Evolutionary conservation across 2,113 vertebrate species (phyloP), one percentile per base, ranked within the genome.

Genomic region (Entelurus aequoreus): DNA sequence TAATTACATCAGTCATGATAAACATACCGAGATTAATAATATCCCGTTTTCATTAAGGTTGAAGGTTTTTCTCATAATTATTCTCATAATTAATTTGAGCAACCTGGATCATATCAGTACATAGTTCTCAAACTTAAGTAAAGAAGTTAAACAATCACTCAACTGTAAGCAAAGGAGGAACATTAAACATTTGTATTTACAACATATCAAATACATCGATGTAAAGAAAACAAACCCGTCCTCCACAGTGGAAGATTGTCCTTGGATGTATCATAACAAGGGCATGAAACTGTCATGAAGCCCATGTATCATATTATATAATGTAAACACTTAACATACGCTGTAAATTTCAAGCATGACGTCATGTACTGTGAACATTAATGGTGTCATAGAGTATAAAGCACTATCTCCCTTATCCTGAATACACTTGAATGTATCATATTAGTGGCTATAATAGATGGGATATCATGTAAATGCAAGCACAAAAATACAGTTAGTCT

Each of bases 271-370:
- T 4, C 15, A 40, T 12, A 44, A 62, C 35, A 75, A 10, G 53
- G 46, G 38, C 35, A 71, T 60, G 65, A 6, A 74, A 46, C 16
- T 54, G 40, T 44, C 36, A 37, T 7, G 9, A 19, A 63, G 60
- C 8, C 10, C n/a, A 54, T 48, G 15, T 21, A 60, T 61, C 16
- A 61, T 14, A 66, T 51, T 44, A 62, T 15, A 21, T n/a, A 28
- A 28, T 28, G 28, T 28, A 46, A 60, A n/a, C 6, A 57, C 5
- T 49, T 16, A 21, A 49, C 35, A 35, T 4, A 46, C 42, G 12
- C 10, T 46, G 42, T 46, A n/a, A 50, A 65, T 42, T 51, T 12
- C 6, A 6, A 54, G 8, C 8, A 67, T 65, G 66, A 65, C 48
- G 54, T 58, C 40, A 50, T 64, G 15, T 50, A 4, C 38, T 48